phyloP scores from a whole-genome alignment of 2,888 invertebrate species.

The Drosophila borealis region DNA sequence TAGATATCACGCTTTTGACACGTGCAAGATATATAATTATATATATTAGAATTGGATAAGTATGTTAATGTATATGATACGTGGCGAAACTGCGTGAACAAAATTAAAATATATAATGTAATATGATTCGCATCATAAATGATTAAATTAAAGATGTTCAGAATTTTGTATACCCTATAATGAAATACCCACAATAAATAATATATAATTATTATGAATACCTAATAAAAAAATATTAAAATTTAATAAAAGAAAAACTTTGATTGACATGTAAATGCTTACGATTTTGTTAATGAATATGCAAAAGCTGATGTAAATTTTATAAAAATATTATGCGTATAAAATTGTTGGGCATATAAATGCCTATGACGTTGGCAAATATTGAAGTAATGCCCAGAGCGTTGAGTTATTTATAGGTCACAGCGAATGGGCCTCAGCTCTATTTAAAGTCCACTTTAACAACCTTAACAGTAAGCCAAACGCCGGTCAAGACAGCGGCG shows the following conservation, averaged over 20 bases:
- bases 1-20: slow-evolving; percentile 1
- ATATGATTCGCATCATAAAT: too few relatives aligned
- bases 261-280: background rate
- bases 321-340: background rate
- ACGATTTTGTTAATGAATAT: too few relatives aligned
- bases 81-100: background rate
- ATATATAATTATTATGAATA: background rate
- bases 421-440: slow-evolving; percentile 17
- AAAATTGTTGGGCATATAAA: background rate
- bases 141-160: too few relatives aligned
- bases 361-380: background rate
- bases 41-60: slow-evolving; percentile 19
- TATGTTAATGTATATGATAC: background rate
- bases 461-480: slow-evolving; percentile 39
- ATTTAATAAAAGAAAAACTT: background rate
- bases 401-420: slow-evolving; percentile 29
- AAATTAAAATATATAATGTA: background rate
- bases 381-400: slow-evolving; percentile 22
- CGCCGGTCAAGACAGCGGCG: slow-evolving; percentile 7
- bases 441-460: slow-evolving; percentile 36
- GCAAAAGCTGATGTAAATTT: background rate
- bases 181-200: background rate
- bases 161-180: too few relatives aligned
- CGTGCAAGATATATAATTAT: slow-evolving; percentile 6
- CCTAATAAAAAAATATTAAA: background rate